Conservation (phyloP, 2,797 vertebrate species). For the Onychomys arenicola region DNA sequence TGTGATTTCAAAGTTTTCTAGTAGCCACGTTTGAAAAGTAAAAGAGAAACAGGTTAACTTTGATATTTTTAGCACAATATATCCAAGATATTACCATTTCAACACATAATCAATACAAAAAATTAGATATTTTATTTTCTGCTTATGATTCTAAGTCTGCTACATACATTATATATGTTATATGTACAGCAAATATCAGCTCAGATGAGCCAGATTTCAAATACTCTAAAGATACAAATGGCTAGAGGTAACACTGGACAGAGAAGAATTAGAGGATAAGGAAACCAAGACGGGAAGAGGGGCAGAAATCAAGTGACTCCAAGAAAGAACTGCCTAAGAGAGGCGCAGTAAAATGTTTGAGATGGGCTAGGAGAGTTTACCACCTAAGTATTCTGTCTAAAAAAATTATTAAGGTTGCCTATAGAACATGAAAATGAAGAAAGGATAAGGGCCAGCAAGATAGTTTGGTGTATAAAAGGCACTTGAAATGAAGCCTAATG, state of each 20-base stretch:
- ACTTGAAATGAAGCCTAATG: not conserved
- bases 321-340: not conserved
- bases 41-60: not conserved
- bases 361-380: not conserved
- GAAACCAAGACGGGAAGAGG: not conserved
- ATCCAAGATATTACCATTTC: conserved; percentile 29
- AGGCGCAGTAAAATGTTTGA: not conserved
- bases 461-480: not conserved
- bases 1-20: not conserved
- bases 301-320: conserved; percentile 2
- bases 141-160: not conserved
- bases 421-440: conserved; percentile 1
- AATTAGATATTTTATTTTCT: not conserved
- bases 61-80: not conserved
- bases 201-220: not conserved
- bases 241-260: not conserved
- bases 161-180: conserved; percentile 1
- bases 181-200: not conserved
- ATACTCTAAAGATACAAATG: not conserved
- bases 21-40: not conserved
- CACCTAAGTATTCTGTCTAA: not conserved
- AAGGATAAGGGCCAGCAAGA: not conserved
- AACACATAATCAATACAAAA: conserved; percentile 12
- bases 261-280: not conserved
- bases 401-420: not conserved